These are phyloP conservation scores for Hippasteria phrygiana DNA, from an alignment of 53 echinoderm and acorn worm species.

Conservation along the genomic window DNA sequence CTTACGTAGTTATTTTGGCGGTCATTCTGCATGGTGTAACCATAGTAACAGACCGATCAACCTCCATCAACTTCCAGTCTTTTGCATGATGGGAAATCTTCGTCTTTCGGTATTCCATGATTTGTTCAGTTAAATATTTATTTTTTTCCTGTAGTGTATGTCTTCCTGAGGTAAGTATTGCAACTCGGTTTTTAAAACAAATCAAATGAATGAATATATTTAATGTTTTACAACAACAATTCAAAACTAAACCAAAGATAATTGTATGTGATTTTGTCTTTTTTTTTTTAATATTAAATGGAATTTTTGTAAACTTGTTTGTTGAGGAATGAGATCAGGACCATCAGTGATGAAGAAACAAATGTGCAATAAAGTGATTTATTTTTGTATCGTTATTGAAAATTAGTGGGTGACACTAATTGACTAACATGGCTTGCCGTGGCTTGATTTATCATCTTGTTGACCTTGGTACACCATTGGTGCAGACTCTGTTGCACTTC, in stretches of 20 bases:
- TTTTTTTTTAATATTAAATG: neutral
- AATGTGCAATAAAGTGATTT: slow-evolving; percentile 89
- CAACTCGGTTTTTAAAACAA: slow-evolving; percentile 7
- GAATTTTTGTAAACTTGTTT: slow-evolving; percentile 28
- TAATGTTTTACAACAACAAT: slow-evolving; percentile 27
- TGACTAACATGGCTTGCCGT: slow-evolving; percentile 57
- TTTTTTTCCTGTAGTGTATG: slow-evolving; percentile 34
- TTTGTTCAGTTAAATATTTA: neutral
- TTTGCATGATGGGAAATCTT: slow-evolving; percentile 60
- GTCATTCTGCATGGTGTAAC: slow-evolving; percentile 53
- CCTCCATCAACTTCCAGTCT: slow-evolving; percentile 35
- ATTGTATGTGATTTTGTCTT: slow-evolving; percentile 26
- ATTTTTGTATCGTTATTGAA: slow-evolving; percentile 79
- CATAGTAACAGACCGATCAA: slow-evolving; percentile 53
- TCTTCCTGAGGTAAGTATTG: slow-evolving; percentile 57
- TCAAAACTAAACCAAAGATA: slow-evolving; percentile 55
- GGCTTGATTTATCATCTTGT: neutral
- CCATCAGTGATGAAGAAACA: slow-evolving; percentile 44
- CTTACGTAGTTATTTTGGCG: slow-evolving; percentile 53
- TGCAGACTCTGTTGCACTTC: neutral
- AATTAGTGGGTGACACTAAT: slow-evolving; percentile 64
- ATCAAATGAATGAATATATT: slow-evolving; percentile 33
- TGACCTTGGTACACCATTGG: neutral
- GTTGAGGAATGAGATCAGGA: slow-evolving; percentile 23
- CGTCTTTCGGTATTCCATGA: slow-evolving; percentile 24